Percentiles rank a stretch among this genome's conserved stretches.
These are phyloP conservation scores for Athalia circularis DNA, from an alignment of 2,888 invertebrate species.

Conservation along the genomic window DNA sequence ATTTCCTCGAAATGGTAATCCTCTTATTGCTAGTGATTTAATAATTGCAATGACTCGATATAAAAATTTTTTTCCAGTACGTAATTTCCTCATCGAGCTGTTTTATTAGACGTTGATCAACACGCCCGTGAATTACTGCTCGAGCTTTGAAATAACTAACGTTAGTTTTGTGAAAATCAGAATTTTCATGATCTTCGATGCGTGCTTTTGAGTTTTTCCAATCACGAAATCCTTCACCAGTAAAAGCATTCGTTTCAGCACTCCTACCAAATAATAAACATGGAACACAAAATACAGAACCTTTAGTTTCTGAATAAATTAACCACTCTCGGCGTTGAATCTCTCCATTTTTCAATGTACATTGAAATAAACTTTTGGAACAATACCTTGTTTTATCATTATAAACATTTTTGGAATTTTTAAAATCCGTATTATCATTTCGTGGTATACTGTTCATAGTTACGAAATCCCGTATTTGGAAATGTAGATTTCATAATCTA, in stretches of 20 bases:
- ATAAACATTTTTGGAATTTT: neutral
- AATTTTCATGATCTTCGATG: conserved; percentile 10
- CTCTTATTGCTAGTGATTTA: conserved; percentile 53
- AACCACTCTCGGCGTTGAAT: neutral
- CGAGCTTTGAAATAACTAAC: conserved; percentile 21
- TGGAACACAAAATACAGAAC: neutral
- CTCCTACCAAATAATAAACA: neutral
- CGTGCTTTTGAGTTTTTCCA: conserved; percentile 20
- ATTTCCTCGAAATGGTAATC: conserved; percentile 53
- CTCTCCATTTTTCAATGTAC: neutral
- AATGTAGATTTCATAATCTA: conserved; percentile 15
- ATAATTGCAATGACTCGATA: conserved; percentile 53
- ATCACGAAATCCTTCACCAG: conserved; percentile 21
- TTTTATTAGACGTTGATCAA: conserved; percentile 46
- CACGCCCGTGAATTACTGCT: conserved; percentile 44
- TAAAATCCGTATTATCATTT: neutral
- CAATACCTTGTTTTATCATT: neutral
- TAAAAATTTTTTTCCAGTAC: conserved; percentile 56
- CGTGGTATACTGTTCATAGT: neutral
- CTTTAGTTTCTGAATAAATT: neutral
- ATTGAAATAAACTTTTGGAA: neutral
- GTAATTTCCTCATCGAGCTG: conserved; percentile 51
- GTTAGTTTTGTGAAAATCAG: neutral
- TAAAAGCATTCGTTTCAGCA: too few species aligned
- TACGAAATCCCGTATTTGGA: neutral